Conservation (phyloP, 2,797 vertebrate genomes). For the Chloroceryle inda region DNA sequence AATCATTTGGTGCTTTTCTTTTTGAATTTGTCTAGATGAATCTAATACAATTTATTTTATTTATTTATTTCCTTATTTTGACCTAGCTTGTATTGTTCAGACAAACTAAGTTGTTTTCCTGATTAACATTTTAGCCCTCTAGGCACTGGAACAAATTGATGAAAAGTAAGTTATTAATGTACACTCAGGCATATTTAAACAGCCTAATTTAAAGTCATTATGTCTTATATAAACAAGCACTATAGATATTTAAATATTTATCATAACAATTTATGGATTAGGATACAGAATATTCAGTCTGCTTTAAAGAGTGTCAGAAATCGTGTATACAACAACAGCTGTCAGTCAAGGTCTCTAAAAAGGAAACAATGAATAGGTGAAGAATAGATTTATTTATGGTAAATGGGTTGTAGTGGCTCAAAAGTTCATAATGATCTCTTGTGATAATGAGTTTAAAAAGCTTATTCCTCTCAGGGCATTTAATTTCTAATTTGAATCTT, state of each 20-base stretch:
- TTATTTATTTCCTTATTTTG: not conserved
- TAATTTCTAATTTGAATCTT: not conserved
- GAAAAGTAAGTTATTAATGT: conserved; percentile 39
- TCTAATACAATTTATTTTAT: not conserved
- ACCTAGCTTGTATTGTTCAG: not conserved
- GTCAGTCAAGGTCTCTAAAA: not conserved
- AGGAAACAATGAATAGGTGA: not conserved
- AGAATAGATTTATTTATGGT: not conserved
- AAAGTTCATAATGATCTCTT: not conserved
- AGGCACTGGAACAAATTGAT: conserved; percentile 33
- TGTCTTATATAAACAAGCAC: conserved; percentile 41
- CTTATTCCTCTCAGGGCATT: not conserved
- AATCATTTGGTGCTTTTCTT: not conserved
- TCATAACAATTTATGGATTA: not conserved
- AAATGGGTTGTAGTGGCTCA: not conserved
- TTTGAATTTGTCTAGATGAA: not conserved
- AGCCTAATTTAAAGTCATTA: conserved; percentile 29
- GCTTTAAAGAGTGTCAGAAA: not conserved
- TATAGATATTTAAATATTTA: conserved; percentile 46
- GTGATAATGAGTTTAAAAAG: not conserved
- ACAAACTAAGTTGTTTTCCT: not conserved
- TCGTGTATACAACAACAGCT: not conserved
- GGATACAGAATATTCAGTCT: not conserved
- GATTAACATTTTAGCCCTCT: not conserved
- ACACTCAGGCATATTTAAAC: conserved; percentile 32